These are phyloP conservation scores for Folsomia manolachei DNA, from an alignment of 2,888 invertebrate species.

Conservation along the genomic window DNA sequence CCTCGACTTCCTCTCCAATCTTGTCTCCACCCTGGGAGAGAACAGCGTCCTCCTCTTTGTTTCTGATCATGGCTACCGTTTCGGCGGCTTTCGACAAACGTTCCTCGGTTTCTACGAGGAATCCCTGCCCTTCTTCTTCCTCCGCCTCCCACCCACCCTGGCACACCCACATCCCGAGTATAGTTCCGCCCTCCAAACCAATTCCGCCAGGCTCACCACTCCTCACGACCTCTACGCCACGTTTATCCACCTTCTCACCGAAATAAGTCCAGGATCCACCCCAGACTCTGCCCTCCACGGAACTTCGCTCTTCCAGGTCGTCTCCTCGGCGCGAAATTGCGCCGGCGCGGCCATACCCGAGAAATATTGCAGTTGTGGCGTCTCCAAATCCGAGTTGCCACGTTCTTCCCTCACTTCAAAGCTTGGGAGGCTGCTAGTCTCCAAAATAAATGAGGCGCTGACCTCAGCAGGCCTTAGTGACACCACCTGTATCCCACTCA, in stretches of 20 bases:
- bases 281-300: neutral
- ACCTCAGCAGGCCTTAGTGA: conserved; percentile 21
- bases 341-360: conserved; percentile 44
- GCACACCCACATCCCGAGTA: conserved; percentile 58
- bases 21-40: neutral
- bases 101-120: conserved; percentile 75
- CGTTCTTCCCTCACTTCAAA: conserved; percentile 30
- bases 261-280: conserved; percentile 20
- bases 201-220: neutral
- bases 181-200: conserved; percentile 51
- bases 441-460: conserved; percentile 38
- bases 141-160: conserved; percentile 66
- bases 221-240: conserved; percentile 65
- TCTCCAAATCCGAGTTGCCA: conserved; percentile 28
- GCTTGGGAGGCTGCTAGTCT: conserved; percentile 39
- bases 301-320: conserved; percentile 45
- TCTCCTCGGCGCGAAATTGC: conserved; percentile 45
- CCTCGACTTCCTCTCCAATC: neutral
- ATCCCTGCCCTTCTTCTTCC: conserved; percentile 69
- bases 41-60: conserved; percentile 41
- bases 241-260: conserved; percentile 34
- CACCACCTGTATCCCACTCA: conserved; percentile 35
- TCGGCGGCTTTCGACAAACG: conserved; percentile 67
- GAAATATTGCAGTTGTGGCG: conserved; percentile 49
- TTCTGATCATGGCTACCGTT: conserved; percentile 61